Evolutionary conservation across 2,113 vertebrate genomes (phyloP).

Genomic region (Pseudopodoces humilis): DNA sequence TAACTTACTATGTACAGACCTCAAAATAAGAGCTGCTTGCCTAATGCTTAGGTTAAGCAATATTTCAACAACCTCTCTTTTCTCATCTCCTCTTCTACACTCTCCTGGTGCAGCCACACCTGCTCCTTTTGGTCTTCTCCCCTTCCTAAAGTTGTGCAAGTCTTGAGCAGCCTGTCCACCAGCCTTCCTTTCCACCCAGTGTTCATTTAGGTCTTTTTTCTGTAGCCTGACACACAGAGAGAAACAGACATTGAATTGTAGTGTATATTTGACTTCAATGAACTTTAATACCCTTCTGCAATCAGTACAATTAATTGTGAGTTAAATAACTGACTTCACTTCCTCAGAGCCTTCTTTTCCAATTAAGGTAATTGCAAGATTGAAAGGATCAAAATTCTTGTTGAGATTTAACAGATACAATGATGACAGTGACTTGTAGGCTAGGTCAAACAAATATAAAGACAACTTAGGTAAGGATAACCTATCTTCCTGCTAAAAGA

Average conservation of each 20-base stretch:
- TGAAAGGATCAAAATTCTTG: constrained; percentile 15
- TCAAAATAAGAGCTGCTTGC: not conserved
- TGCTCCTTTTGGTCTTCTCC: not conserved
- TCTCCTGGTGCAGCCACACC: not conserved
- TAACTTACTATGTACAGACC: not conserved
- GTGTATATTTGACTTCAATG: not conserved
- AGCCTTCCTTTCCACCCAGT: not conserved
- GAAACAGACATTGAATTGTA: not conserved
- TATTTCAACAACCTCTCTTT: not conserved
- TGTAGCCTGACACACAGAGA: not conserved
- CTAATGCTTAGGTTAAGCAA: not conserved
- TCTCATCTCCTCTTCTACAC: not conserved
- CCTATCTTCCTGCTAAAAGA: not conserved
- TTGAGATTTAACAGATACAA: not conserved
- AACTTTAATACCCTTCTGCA: constrained; percentile 54
- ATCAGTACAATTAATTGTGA: constrained; percentile 44
- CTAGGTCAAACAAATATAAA: constrained; percentile 3
- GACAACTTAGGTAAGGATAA: not conserved
- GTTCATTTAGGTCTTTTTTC: not conserved
- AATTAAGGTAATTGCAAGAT: constrained; percentile 26
- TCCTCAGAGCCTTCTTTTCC: constrained; percentile 13
- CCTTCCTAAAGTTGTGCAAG: not conserved
- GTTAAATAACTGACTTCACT: constrained; percentile 32
- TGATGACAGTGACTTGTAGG: not conserved
- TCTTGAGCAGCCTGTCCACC: not conserved